Evolutionary conservation across 2,888 invertebrate genomes (phyloP).

Genomic region (Cryptosula pallasiana): DNA sequence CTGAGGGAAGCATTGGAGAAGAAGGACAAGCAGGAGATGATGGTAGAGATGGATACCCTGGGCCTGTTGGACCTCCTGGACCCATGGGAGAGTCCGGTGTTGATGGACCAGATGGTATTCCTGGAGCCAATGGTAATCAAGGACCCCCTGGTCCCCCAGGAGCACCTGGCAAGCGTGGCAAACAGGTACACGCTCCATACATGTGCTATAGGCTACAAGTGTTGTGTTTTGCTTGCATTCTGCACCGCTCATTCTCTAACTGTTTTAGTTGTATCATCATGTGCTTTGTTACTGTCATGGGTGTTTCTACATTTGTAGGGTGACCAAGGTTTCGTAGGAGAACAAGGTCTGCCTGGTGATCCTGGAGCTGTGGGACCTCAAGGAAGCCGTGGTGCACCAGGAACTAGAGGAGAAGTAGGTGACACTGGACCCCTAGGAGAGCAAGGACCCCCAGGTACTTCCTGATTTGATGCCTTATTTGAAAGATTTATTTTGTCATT

Average conservation of each 20-base stretch:
- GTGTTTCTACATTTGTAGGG: no score
- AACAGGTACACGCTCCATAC: background rate
- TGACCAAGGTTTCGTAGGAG: conserved; percentile 20
- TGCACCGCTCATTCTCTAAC: no score
- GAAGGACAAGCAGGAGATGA: conserved; percentile 25
- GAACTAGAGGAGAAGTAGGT: conserved; percentile 25
- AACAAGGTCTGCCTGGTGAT: conserved; percentile 20
- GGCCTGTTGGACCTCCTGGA: conserved; percentile 26
- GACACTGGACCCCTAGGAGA: conserved; percentile 24
- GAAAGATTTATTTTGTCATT: no score
- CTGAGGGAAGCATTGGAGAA: conserved; percentile 24
- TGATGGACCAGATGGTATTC: conserved; percentile 23
- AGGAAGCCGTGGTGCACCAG: conserved; percentile 26
- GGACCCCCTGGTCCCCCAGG: conserved; percentile 25
- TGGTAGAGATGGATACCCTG: conserved; percentile 26
- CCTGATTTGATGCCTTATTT: no score
- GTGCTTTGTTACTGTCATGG: no score
- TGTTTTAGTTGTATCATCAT: no score
- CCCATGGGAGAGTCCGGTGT: conserved; percentile 22
- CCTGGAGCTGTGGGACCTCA: conserved; percentile 26
- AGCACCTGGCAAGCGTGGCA: conserved; percentile 1
- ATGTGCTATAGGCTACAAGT: no score
- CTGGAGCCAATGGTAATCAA: conserved; percentile 24
- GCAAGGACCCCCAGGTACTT: conserved; percentile 16
- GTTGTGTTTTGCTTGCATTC: no score